Evolutionary conservation across 1,140 invertebrate species (phyloP).

Genomic region (Eurosta solidaginis): DNA sequence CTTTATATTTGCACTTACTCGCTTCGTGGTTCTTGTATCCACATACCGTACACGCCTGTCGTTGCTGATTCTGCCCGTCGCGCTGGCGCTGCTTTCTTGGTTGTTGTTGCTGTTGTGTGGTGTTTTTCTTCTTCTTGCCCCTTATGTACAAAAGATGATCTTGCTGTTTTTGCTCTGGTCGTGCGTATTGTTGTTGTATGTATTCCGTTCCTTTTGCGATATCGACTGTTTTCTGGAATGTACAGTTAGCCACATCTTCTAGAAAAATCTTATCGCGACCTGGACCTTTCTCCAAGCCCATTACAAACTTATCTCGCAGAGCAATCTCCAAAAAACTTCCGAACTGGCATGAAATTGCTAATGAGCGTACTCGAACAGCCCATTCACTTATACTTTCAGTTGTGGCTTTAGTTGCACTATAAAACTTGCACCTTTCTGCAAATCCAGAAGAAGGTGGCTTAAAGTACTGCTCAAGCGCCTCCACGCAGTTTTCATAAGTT

Average conservation of each 20-base stretch:
- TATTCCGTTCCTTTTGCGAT: conserved; percentile 40
- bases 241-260: conserved; percentile 55
- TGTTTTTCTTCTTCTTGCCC: neutral
- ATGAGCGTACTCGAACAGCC: conserved; percentile 38
- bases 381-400: conserved; percentile 38
- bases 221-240: conserved; percentile 42
- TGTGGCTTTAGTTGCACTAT: neutral
- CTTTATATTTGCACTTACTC: conserved; percentile 33
- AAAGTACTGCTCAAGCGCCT: neutral
- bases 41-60: conserved; percentile 39
- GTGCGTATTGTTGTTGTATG: conserved; percentile 35
- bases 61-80: neutral
- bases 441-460: neutral
- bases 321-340: conserved; percentile 38
- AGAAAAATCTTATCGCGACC: conserved; percentile 56
- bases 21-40: conserved; percentile 34
- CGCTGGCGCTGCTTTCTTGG: neutral
- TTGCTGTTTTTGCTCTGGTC: neutral
- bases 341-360: conserved; percentile 39
- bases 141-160: neutral
- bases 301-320: conserved; percentile 38
- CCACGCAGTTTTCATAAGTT: neutral
- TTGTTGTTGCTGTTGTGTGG: neutral
- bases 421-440: conserved; percentile 31
- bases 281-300: conserved; percentile 42